Conservation (phyloP, 1,140 invertebrate genomes). For the Lerema accius region DNA sequence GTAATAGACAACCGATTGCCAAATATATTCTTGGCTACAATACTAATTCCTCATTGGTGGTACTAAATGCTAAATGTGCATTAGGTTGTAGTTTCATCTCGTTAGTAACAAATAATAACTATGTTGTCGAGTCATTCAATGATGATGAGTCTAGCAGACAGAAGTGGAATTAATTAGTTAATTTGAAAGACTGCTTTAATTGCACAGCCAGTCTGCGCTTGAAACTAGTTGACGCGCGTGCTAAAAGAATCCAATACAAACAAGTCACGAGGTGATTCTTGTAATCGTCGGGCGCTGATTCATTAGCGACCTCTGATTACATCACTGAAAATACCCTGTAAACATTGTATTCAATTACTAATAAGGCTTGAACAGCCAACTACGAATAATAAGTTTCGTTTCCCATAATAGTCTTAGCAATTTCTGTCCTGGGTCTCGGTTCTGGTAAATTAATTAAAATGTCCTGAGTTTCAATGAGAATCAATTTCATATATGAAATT, state of each 20-base stretch:
- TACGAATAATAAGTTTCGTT: no score
- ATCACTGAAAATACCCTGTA: neutral
- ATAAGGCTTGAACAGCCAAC: neutral
- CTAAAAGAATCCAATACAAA: neutral
- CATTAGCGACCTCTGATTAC: neutral
- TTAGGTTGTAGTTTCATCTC: neutral
- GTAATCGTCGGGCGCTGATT: conserved; percentile 8
- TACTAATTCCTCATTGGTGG: neutral
- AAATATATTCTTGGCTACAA: conserved; percentile 3
- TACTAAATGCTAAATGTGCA: neutral
- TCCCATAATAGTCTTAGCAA: no score
- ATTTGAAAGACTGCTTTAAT: conserved; percentile 7
- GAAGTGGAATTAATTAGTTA: neutral
- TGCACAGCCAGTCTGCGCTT: neutral
- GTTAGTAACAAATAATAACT: neutral
- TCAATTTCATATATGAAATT: no score
- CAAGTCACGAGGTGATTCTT: neutral
- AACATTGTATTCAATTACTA: neutral
- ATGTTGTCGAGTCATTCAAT: neutral
- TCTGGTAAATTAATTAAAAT: no score
- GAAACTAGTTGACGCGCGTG: neutral
- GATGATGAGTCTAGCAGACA: conserved; percentile 16
- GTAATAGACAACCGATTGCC: conserved; percentile 8
- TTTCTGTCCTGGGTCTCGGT: no score
- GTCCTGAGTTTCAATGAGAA: no score